These are phyloP conservation scores for Pachypanchax playfairii DNA, from an alignment of 2,113 vertebrate genomes.

Conservation along the genomic window DNA sequence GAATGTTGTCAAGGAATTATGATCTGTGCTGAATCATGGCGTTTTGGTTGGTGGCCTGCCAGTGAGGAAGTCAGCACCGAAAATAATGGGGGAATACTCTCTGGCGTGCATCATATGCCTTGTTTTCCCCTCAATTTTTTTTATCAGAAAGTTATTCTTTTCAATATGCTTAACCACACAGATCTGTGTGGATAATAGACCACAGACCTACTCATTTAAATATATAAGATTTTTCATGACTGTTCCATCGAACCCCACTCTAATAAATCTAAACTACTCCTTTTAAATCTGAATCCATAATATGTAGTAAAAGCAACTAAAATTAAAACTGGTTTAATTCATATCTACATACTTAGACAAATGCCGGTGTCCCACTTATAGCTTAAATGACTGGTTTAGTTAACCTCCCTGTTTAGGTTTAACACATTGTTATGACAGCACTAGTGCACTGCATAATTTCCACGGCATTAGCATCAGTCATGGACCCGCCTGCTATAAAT, in stretches of 20 bases:
- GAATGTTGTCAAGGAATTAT: too few relatives aligned
- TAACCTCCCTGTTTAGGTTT: constrained; percentile 81
- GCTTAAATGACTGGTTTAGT: constrained; percentile 85
- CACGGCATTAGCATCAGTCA: constrained; percentile 84
- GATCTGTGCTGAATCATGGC: too few relatives aligned
- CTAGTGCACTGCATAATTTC: constrained; percentile 82
- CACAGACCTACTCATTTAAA: too few relatives aligned
- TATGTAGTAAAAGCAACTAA: constrained; percentile 15
- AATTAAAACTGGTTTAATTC: constrained; percentile 34
- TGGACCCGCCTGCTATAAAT: constrained; percentile 83
- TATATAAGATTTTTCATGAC: too few relatives aligned
- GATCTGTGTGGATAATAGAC: too few relatives aligned
- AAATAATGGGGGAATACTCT: too few relatives aligned
- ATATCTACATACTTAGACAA: constrained; percentile 46
- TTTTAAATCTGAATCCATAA: constrained; percentile 29
- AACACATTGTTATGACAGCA: constrained; percentile 81
- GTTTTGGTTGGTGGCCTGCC: too few relatives aligned
- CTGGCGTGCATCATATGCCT: too few relatives aligned
- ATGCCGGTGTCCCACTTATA: constrained; percentile 81
- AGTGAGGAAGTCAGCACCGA: too few relatives aligned
- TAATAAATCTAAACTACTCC: neutral
- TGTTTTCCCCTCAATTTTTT: too few relatives aligned
- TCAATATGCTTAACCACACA: too few relatives aligned
- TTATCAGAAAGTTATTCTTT: too few relatives aligned
- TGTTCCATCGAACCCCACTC: neutral